Evolutionary conservation across 2,113 vertebrate genomes (phyloP).

Genomic region (Daphoenositta chrysoptera): DNA sequence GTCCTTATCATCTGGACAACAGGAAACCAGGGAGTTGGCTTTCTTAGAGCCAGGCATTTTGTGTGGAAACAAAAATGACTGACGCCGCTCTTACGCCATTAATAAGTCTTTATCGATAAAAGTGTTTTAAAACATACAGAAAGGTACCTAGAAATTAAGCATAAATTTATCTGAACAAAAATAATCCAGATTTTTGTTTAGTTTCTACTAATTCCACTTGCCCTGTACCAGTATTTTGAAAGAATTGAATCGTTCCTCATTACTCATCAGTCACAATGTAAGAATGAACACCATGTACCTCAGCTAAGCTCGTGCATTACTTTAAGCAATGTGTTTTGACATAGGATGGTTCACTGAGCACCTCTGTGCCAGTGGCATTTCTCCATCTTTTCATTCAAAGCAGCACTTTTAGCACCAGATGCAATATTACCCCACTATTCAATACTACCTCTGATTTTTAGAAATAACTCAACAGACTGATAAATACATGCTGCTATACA

Average conservation of each 20-base stretch:
- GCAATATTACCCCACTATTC: conserved; percentile 85
- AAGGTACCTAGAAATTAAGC: conserved; percentile 59
- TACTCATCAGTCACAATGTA: conserved; percentile 61
- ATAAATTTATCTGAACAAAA: conserved; percentile 42
- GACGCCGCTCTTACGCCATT: neutral
- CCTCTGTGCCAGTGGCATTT: conserved; percentile 54
- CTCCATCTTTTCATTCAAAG: conserved; percentile 72
- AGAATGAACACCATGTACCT: conserved; percentile 83
- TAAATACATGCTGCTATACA: conserved; percentile 84
- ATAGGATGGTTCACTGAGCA: conserved; percentile 73
- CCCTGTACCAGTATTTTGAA: conserved; percentile 30
- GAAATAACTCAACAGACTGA: conserved; percentile 78
- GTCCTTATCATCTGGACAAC: conserved; percentile 14
- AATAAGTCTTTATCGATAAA: conserved; percentile 17
- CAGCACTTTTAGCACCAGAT: conserved; percentile 84
- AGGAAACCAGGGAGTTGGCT: neutral
- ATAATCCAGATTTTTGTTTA: neutral
- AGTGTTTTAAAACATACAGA: conserved; percentile 18
- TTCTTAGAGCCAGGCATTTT: conserved; percentile 50
- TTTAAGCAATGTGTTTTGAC: conserved; percentile 70
- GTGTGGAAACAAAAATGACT: neutral
- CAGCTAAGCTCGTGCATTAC: conserved; percentile 77
- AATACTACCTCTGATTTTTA: conserved; percentile 93
- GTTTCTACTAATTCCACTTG: neutral
- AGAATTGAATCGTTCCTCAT: conserved; percentile 40